Conservation (phyloP, 2,113 vertebrate genomes). For the Brachyhypopomus gauderio region DNA sequence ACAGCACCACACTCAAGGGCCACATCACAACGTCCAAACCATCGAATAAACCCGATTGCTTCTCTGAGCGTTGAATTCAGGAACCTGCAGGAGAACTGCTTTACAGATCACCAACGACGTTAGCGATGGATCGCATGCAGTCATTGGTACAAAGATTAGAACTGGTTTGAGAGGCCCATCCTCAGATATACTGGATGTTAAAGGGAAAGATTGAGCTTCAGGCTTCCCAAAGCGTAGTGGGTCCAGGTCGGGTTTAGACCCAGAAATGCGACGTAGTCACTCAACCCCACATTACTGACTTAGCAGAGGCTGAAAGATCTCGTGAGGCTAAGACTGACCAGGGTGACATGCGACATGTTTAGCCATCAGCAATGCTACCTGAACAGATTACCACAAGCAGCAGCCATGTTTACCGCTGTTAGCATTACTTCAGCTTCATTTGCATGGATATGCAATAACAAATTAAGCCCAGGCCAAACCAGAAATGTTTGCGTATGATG, state of each 20-base stretch:
- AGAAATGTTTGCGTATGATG: slow-evolving; percentile 26
- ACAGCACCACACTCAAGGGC: slow-evolving; percentile 23
- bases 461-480: slow-evolving; percentile 27
- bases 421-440: slow-evolving; percentile 8
- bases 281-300: slow-evolving; percentile 58
- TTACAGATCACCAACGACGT: slow-evolving; percentile 36
- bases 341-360: slow-evolving; percentile 39
- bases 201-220: slow-evolving; percentile 59
- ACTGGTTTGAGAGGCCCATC: slow-evolving; percentile 47
- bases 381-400: slow-evolving; percentile 43
- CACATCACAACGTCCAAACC: slow-evolving; percentile 9
- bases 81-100: slow-evolving; percentile 6
- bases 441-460: slow-evolving; percentile 28
- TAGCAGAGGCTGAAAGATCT: slow-evolving; percentile 60
- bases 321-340: slow-evolving; percentile 55
- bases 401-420: slow-evolving; percentile 29
- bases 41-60: slow-evolving; percentile 12
- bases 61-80: slow-evolving; percentile 28
- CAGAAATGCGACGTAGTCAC: slow-evolving; percentile 53
- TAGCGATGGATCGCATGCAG: slow-evolving; percentile 25
- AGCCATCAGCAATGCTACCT: slow-evolving; percentile 49
- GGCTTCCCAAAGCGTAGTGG: slow-evolving; percentile 35
- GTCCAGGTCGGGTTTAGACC: slow-evolving; percentile 53
- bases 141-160: slow-evolving; percentile 43
- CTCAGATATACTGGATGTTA: slow-evolving; percentile 44